Evolutionary conservation across 2,888 invertebrate genomes (phyloP), one percentile per base, ranked within the genome.

Genomic region (Chesias legatella): DNA sequence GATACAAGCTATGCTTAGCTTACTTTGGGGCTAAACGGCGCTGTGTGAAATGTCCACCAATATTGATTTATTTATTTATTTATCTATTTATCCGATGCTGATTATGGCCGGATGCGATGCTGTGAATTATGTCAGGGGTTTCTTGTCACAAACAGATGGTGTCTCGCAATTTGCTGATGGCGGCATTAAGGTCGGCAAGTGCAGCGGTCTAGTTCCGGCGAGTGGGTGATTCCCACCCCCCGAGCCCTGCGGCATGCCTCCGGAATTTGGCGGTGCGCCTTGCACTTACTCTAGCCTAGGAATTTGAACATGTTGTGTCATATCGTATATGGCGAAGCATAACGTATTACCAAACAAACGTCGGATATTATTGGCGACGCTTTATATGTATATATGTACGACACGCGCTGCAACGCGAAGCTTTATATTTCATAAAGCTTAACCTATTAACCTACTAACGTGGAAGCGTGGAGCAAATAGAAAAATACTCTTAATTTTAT

Each of bases 161-260:
- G 82, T 80, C 76, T 79, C 73, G 83, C 86, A 84, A 86, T 86
- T 82, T 85, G 85, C 82, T 85, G 86, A 84, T 86, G 84, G 83
- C 71, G 63, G 70, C 73, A 80, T 84, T 84, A 82, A 77, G 83
- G 83, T 78, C 79, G 79, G 61, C 60, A 67, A 80, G 78, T 79
- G 79, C 82, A 82, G 69, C 67, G 73, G 71, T 68, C 67, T 71
- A 70, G 66, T 71, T 69, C 67, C 60, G 54, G 52, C 51, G 30
- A 33, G 43, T 17, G 33, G 55, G 53, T 40, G 48, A 37, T 56
- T 53, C 64, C 63, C 57, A 37, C 56, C 53, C 64, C 63, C 58
- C 58, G 40, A 66, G 59, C 70, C 72, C 69, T 73, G 78, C 70
- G 81, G 82, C 67, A 67, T 62, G 71, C 78, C 82, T 63, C 73